These are phyloP conservation scores for Gila robusta DNA, from an alignment of 2,797 vertebrate genomes.

Conservation along the genomic window DNA sequence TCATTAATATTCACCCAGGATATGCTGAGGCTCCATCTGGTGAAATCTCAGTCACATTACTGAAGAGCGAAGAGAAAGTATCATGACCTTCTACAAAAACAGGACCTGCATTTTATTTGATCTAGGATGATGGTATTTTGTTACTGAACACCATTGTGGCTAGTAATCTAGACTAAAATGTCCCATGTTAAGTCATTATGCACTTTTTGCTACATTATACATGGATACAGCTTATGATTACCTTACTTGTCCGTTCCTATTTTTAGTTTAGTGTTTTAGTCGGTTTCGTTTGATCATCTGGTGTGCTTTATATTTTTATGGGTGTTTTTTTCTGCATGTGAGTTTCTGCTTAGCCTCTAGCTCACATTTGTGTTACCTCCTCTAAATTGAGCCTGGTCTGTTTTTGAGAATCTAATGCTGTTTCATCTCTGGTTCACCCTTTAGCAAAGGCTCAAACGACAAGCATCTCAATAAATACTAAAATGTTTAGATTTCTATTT, in stretches of 20 bases:
- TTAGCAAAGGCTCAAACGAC: constrained; percentile 54
- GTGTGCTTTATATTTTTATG: neutral
- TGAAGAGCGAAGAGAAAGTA: constrained; percentile 55
- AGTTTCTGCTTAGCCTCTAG: constrained; percentile 36
- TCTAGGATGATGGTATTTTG: constrained; percentile 24
- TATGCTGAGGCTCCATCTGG: constrained; percentile 61
- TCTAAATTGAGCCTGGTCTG: constrained; percentile 31
- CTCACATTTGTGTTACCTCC: constrained; percentile 22
- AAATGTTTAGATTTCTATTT: constrained; percentile 62
- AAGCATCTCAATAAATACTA: constrained; percentile 19
- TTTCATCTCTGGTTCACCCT: constrained; percentile 49
- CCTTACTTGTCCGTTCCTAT: neutral
- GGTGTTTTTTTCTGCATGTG: neutral
- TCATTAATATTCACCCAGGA: constrained; percentile 71
- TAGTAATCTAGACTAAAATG: neutral
- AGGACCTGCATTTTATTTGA: constrained; percentile 61
- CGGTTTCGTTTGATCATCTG: constrained; percentile 19
- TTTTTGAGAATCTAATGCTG: constrained; percentile 48
- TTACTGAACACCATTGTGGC: neutral
- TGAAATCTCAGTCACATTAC: constrained; percentile 59
- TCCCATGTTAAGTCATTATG: neutral
- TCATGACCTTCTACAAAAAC: constrained; percentile 61
- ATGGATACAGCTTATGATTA: neutral
- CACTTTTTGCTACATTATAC: neutral
- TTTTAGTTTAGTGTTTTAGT: constrained; percentile 15